Evolutionary conservation across 2,888 invertebrate species (phyloP), one percentile per base, ranked within the genome.

Genomic region (Agriopis leucophaearia): DNA sequence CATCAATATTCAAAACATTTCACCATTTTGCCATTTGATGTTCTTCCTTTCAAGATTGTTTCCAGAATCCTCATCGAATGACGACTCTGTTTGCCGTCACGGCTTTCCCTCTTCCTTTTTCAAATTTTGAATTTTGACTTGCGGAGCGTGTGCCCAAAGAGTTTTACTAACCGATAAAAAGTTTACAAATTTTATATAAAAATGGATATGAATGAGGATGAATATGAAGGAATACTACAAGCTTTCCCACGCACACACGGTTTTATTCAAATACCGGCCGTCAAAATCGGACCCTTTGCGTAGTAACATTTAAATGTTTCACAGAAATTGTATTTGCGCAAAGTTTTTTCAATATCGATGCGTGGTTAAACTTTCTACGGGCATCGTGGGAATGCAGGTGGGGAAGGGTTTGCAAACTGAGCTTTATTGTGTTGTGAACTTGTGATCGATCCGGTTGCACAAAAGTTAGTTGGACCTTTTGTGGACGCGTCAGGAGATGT

Each of bases 321-420:
- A 88, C 87, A 85, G 86, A 86, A 88, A 86, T 86, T 86, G 84
- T 88, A 85, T 90, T 94, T 93, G 92, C 92, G 90, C 92, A 92
- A 88, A 82, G 61, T 88, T 90, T 92, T 89, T 88, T 88, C 76
- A 65, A 40, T 51, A 59, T 70, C 74, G 63, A 81, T 83, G 77
- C 81, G 81, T 82, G 78, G 83, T 80, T 84, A 82, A 82, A 92
- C 94, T 93, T 93, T 93, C 93, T 92, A 90, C 79, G 70, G 73
- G 58, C 77, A 87, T 85, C 93, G 94, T 93, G 93, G 93, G 94
- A 92, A 93, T 87, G 93, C 93, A 94, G 91, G 93, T 93, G 93
- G 81, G 88, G 91, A 92, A 92, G 92, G 92, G 93, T 91, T 92
- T 76, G 76, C 69, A 73, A 66, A 77, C 71, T 76, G 77, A 73